phyloP scores from a whole-genome alignment of 2,113 vertebrate genomes.

The Thinocorus orbignyianus region DNA sequence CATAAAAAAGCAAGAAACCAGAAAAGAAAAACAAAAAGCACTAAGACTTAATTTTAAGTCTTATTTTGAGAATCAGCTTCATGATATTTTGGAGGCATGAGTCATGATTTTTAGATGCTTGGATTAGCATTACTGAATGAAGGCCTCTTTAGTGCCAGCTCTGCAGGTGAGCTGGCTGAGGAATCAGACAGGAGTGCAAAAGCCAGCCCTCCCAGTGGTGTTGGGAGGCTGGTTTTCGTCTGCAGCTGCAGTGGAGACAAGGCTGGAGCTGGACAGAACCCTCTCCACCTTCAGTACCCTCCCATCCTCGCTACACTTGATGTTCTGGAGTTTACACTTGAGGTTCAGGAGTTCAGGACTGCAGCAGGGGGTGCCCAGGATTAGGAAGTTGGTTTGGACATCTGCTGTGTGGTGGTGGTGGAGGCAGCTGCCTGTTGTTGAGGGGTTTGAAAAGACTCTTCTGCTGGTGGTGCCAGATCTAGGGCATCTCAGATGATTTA shows the following conservation, averaged over 20 bases:
- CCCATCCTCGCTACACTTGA: background rate
- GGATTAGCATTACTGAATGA: background rate
- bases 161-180: background rate
- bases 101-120: background rate
- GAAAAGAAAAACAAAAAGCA: background rate
- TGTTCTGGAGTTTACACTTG: background rate
- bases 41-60: background rate
- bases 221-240: background rate
- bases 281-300: background rate
- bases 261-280: background rate
- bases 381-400: background rate
- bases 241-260: background rate
- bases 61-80: background rate
- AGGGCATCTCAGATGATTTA: accelerated
- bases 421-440: background rate
- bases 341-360: background rate
- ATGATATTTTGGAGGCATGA: background rate
- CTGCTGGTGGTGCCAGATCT: background rate
- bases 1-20: background rate
- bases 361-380: background rate
- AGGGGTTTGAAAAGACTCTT: background rate
- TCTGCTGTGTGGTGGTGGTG: background rate
- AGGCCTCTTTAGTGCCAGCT: background rate
- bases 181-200: background rate
- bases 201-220: background rate